Conservation (phyloP, 2,113 vertebrate species). For the Notothenia coriiceps region DNA sequence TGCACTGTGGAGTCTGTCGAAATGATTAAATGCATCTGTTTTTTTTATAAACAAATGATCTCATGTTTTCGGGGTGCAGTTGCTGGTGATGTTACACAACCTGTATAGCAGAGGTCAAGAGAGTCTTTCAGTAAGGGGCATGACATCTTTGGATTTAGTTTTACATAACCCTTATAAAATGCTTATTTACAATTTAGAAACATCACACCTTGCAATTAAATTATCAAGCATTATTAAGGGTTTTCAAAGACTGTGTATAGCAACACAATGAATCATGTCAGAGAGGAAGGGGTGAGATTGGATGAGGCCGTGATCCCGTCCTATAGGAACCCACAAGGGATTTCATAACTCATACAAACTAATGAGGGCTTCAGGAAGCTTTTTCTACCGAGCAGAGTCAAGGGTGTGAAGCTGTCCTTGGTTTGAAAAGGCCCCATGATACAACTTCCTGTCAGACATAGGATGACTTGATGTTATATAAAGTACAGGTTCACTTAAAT, state of each 20-base stretch:
- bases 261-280: background rate
- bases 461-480: background rate
- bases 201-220: background rate
- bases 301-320: background rate
- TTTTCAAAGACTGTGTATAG: background rate
- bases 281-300: constrained; percentile 10
- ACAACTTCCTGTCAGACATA: background rate
- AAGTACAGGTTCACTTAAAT: background rate
- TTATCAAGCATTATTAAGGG: background rate
- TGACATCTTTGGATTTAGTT: background rate
- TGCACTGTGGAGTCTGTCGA: constrained; percentile 51
- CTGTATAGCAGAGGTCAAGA: background rate
- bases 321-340: constrained; percentile 16
- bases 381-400: background rate
- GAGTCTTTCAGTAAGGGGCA: background rate
- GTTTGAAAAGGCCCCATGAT: constrained; percentile 4
- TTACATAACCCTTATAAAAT: background rate
- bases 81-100: background rate
- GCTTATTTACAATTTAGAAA: background rate
- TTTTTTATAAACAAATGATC: constrained; percentile 60
- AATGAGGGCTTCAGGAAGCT: background rate
- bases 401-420: constrained; percentile 3
- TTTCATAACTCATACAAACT: constrained; percentile 35
- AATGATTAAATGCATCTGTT: constrained; percentile 65
- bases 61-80: background rate